Conservation (phyloP, 2,113 vertebrate genomes). For the Bagarius yarrelli region DNA sequence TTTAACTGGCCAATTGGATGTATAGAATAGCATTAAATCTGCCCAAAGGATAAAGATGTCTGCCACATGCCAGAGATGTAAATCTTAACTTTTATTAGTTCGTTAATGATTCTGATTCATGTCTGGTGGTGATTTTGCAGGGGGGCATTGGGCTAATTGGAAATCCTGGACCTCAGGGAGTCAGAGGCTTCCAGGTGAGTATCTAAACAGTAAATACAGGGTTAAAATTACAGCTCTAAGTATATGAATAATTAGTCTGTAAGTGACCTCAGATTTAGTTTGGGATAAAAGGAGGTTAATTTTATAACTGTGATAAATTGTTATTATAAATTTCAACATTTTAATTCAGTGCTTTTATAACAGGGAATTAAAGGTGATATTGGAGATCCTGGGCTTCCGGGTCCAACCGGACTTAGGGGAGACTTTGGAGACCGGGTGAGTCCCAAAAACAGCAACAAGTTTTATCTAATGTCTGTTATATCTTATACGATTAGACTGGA, state of each 20-base stretch:
- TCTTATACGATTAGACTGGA: neutral
- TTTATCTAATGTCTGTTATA: neutral
- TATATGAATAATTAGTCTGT: too few species aligned
- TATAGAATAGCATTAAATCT: too few species aligned
- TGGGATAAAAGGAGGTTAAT: too few species aligned
- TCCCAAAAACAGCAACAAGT: neutral
- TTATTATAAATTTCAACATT: too few species aligned
- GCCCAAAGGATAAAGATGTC: too few species aligned
- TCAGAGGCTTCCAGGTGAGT: slow-evolving; percentile 89
- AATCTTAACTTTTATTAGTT: neutral
- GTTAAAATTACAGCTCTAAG: too few species aligned
- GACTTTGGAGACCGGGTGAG: slow-evolving; percentile 87
- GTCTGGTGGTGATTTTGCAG: slow-evolving; percentile 64
- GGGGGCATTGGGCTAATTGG: slow-evolving; percentile 83
- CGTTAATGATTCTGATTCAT: neutral
- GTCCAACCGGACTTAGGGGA: slow-evolving; percentile 90
- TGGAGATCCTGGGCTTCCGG: slow-evolving; percentile 87
- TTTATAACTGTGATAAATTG: too few species aligned
- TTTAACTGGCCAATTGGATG: too few species aligned
- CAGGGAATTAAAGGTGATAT: slow-evolving; percentile 84
- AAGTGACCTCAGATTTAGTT: too few species aligned
- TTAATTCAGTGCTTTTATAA: neutral
- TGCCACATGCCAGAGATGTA: too few species aligned
- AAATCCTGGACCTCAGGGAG: slow-evolving; percentile 76
- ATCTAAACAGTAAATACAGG: slow-evolving; percentile 1